phyloP scores from a whole-genome alignment of 1,140 invertebrate species.

The Hyphantria cunea region DNA sequence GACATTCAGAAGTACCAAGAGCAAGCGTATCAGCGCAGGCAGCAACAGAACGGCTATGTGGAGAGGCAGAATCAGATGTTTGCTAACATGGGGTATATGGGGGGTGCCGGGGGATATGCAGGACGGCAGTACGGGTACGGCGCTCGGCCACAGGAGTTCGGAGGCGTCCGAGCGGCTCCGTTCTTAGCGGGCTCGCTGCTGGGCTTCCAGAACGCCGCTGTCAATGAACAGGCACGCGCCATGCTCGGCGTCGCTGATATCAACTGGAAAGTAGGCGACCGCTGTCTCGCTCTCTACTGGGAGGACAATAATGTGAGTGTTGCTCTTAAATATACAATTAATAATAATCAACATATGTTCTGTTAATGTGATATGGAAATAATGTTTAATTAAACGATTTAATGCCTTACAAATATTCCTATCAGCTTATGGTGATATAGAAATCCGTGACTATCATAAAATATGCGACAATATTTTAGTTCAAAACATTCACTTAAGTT shows the following conservation, averaged over 20 bases:
- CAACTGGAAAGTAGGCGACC: slow-evolving; percentile 89
- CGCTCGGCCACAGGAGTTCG: slow-evolving; percentile 61
- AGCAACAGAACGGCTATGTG: slow-evolving; percentile 67
- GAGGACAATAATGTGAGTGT: slow-evolving; percentile 91
- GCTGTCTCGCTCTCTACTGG: slow-evolving; percentile 95
- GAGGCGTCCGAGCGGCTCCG: slow-evolving; percentile 60
- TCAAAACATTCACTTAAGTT: too few relatives aligned
- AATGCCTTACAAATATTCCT: too few relatives aligned
- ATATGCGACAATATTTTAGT: too few relatives aligned
- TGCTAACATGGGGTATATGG: slow-evolving; percentile 57
- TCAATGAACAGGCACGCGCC: slow-evolving; percentile 83
- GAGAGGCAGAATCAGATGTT: slow-evolving; percentile 60
- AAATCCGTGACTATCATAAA: background rate
- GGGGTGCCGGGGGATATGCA: slow-evolving; percentile 48
- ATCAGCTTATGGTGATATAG: background rate
- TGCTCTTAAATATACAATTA: too few relatives aligned
- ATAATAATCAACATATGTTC: too few relatives aligned
- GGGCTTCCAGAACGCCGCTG: slow-evolving; percentile 83
- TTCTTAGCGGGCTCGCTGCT: slow-evolving; percentile 83
- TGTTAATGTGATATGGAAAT: too few relatives aligned
- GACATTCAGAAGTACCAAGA: slow-evolving; percentile 52
- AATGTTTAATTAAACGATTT: too few relatives aligned
- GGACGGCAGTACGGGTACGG: slow-evolving; percentile 61
- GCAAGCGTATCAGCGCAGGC: slow-evolving; percentile 41
- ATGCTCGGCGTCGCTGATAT: slow-evolving; percentile 77